Base-by-base conservation (phyloP, 2,888 invertebrate genomes). In the Microchrysa polita region DNA sequence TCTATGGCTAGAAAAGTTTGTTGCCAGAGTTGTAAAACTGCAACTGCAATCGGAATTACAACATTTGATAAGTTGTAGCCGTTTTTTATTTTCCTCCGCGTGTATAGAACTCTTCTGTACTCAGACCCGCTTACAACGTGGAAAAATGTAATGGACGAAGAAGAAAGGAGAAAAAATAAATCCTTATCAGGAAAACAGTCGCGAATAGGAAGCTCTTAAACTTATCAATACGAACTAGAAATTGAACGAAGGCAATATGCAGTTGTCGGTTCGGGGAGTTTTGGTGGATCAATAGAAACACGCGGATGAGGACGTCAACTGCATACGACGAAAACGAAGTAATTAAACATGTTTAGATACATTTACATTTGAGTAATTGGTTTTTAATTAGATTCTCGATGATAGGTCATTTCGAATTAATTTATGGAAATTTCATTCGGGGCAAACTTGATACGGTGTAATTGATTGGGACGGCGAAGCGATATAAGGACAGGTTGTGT, bases 321-420 rank as follows among this genome's bases (percentile, higher is more conserved):
- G 42, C 7, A 12, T 9, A 48, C 48, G 12, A n/a, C 14, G 61
- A 63, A 42, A 60, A 34, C 4, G 34, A 61, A 20, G 48, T 48
- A 48, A 65, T 14, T 65, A 10, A 61, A 65, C 34, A 20, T 20
- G 65, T 48, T 61, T 65, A 44, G 44, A 44, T 65, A 65, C 65
- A 65, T 65, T 44, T 65, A 44, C 65, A 65, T 65, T 65, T 65
- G 65, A 65, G 65, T 65, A 65, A 65, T 65, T 65, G 65, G 44
- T 48, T 42, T 48, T 65, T 65, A 65, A 65, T 65, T 65, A 65
- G 65, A 65, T 65, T 65, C 44, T 65, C 65, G 44, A 65, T 65
- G 65, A 65, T 65, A 65, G 65, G 65, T 34, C 34, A 65, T 18
- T 48, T 27, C 65, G 23, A 44, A 34, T 23, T 65, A 65, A 65